Conservation (phyloP, 2,113 vertebrate species). For the Excalfactoria chinensis region DNA sequence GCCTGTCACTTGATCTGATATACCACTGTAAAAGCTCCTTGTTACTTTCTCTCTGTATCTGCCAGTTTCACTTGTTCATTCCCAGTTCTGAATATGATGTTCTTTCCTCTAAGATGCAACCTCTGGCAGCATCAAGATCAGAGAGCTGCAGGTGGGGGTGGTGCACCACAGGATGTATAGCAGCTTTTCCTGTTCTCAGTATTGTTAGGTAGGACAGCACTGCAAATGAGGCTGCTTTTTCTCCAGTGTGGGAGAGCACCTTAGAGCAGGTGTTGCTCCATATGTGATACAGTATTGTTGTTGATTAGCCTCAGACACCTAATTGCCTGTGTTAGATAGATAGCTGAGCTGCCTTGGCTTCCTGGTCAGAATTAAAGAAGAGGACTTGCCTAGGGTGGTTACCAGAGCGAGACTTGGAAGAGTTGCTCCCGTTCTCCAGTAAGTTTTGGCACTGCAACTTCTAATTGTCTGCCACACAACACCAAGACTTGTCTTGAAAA, state of each 20-base stretch:
- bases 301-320: neutral
- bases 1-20: neutral
- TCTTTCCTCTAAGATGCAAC: neutral
- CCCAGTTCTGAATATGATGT: neutral
- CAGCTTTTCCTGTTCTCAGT: neutral
- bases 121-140: neutral
- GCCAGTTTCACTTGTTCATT: neutral
- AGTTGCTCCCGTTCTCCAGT: neutral
- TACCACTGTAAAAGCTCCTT: neutral
- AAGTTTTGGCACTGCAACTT: neutral
- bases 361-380: neutral
- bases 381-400: rapidly evolving
- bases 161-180: neutral
- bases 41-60: neutral
- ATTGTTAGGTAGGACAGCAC: neutral
- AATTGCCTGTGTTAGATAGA: neutral
- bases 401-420: neutral
- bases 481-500: neutral
- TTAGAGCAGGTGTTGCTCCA: neutral
- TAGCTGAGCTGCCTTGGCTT: neutral
- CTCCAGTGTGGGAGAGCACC: neutral
- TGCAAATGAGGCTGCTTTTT: neutral
- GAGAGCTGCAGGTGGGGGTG: neutral
- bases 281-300: neutral
- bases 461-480: neutral